Evolutionary conservation across 2,888 invertebrate genomes (phyloP), one percentile per base, ranked within the genome.

Genomic region (Villa cingulata): DNA sequence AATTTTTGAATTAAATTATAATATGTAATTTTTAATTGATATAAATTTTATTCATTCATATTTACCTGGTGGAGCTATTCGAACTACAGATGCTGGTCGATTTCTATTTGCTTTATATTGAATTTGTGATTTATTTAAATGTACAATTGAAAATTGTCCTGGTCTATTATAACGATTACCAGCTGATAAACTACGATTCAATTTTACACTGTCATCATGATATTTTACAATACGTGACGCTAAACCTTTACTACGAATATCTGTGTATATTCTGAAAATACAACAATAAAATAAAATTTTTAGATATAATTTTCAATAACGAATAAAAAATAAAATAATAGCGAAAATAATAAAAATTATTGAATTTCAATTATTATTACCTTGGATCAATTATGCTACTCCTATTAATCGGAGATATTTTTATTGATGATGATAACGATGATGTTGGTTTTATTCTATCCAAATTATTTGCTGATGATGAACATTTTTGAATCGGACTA

Each of bases 161-260:
- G 67, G 66, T 48, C 69, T 70, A 44, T 62, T 67, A 58, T 73
- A 73, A 1, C 64, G 48, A 50, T 60, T 65, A 19, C 56, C 61
- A 17, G 57, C 56, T 1, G 67, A 68, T 48, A 63, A 53, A 48
- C 66, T 67, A 16, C 67, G 58, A 48, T 63, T 64, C n/a, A 67
- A 42, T n/a, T 59, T 59, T 14, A 47, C 49, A 16, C 57, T 59
- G 37, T 55, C 59, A 19, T 71, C 70, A 51, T 70, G 70, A 51
- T 75, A 74, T 53, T 69, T 68, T 0, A 72, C 72, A 49, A 74
- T 65, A 10, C 75, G 65, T n/a, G 68, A 65, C 2, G 70, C 61
- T 45, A 73, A 56, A 1, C 75, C 74, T 41, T 72, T 72, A 56
- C 74, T 75, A 57, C 72, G 71, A 4, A 70, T 67, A 56, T 75